phyloP scores from a whole-genome alignment of 2,113 vertebrate genomes.

The Spheniscus mendiculus region DNA sequence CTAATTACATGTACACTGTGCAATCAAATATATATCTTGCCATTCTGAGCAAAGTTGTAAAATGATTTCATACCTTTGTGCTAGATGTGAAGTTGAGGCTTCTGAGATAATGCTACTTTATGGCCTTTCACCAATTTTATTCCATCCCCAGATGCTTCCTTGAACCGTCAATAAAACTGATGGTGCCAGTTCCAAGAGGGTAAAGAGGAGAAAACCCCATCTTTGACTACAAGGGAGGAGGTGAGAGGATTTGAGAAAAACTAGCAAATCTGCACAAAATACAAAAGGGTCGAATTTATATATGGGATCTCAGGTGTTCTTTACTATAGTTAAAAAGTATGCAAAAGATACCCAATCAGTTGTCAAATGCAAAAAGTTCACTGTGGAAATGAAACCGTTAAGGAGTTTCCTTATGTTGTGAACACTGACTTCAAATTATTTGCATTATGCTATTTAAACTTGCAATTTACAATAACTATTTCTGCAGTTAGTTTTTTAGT shows the following conservation, averaged over 20 bases:
- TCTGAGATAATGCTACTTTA: neutral
- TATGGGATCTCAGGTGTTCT: neutral
- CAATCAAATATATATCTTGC: neutral
- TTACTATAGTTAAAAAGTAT: neutral
- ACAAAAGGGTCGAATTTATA: neutral
- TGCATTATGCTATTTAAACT: neutral
- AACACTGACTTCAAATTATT: neutral
- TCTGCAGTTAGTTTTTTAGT: neutral
- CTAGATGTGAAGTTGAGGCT: neutral
- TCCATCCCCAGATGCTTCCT: neutral
- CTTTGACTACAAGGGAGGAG: neutral
- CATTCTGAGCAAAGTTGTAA: neutral
- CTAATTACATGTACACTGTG: accelerated
- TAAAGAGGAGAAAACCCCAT: neutral
- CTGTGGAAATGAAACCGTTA: neutral
- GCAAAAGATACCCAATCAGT: neutral
- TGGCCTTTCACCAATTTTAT: neutral
- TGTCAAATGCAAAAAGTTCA: neutral
- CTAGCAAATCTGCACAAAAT: neutral
- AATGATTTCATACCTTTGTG: neutral
- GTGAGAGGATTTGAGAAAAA: neutral
- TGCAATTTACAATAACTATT: neutral
- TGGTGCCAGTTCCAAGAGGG: neutral
- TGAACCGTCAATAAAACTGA: neutral
- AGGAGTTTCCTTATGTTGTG: neutral